Base-by-base conservation (phyloP, 2,888 invertebrate species). In the Aporophyla nigra region DNA sequence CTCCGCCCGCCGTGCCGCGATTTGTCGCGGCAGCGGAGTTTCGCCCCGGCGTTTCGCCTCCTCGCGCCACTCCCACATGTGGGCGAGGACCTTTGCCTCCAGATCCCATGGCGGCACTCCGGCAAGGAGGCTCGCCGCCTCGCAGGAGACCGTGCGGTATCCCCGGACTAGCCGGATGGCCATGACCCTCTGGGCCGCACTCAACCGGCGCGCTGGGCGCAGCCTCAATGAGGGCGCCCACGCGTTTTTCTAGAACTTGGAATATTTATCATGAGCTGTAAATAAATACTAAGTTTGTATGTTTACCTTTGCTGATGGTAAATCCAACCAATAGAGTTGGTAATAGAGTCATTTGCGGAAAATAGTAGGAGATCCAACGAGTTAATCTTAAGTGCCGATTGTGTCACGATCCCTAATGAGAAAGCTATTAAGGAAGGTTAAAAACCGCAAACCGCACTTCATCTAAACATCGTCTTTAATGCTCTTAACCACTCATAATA, bases 371-470 rank as follows among this genome's bases (percentile, higher is more conserved):
- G 49, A 61, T 58, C 27, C n/a, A 62, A 66, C 33, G 40, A 70
- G 19, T 71, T 67, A 76, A 67, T 56, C 62, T 67, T 71, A 71
- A 46, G 40, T 53, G 51, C 65, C 27, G 65, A 65, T 74, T 68
- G 63, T 71, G 73, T 59, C 82, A 76, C 76, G 76, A 73, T 43
- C 59, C 70, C 24, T 73, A 84, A 79, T 71, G 71, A 82, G 58
- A 76, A 67, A 73, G 63, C 69, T 70, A 73, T 86, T 82, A 84
- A 58, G 67, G 59, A n/a, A 82, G 74, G 63, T 72, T 54, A 59
- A 74, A 66, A 80, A 85, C 84, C 84, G 66, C 84, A 85, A 86
- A 78, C 75, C 86, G 74, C 84, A 82, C 43, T 74, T 67, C 12
- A 72, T 61, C 62, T 56, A 53, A 80, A 67, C 65, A 63, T 61